Evolutionary conservation across 37 sponge, comb jelly and placozoan genomes (phyloP).

Genomic region (Ephydatia muelleri): DNA sequence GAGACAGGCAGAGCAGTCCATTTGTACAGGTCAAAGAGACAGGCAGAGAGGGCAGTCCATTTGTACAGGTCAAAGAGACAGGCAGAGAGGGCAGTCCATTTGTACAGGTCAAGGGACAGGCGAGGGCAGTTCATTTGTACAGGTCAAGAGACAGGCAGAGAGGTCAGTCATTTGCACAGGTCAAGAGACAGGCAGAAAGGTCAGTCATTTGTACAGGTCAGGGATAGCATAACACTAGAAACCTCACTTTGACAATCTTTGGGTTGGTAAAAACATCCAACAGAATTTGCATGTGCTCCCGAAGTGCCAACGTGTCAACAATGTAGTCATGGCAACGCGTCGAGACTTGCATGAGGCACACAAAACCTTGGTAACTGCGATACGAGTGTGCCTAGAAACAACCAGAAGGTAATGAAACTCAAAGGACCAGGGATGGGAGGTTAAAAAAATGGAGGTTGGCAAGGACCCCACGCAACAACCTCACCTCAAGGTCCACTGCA

Average conservation of each 20-base stretch:
- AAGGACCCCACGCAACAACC: not conserved
- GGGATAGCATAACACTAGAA: not conserved
- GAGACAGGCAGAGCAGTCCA: too few species aligned
- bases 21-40: too few species aligned
- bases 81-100: too few species aligned
- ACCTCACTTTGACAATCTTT: conserved; percentile 84
- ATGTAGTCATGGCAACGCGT: conserved; percentile 89
- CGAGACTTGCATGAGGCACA: conserved; percentile 95
- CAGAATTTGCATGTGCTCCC: conserved; percentile 74
- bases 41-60: too few species aligned
- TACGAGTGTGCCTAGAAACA: conserved; percentile 81
- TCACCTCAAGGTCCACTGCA: conserved; percentile 93
- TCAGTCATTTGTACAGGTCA: not conserved
- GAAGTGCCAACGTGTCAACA: conserved; percentile 81
- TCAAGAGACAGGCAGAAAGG: not conserved
- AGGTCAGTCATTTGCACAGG: not conserved
- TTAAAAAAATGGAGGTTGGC: too few species aligned
- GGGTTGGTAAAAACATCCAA: conserved; percentile 92
- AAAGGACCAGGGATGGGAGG: not conserved
- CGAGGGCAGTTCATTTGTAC: too few species aligned
- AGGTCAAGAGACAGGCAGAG: too few species aligned
- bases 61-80: too few species aligned
- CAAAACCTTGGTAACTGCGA: conserved; percentile 83
- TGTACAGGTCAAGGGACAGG: too few species aligned
- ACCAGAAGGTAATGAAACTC: not conserved